A percentile compares a stretch with the other conserved stretches of the same genome.
Evolutionary conservation across 2,113 vertebrate genomes (phyloP).

Genomic region (Nerophis ophidion): DNA sequence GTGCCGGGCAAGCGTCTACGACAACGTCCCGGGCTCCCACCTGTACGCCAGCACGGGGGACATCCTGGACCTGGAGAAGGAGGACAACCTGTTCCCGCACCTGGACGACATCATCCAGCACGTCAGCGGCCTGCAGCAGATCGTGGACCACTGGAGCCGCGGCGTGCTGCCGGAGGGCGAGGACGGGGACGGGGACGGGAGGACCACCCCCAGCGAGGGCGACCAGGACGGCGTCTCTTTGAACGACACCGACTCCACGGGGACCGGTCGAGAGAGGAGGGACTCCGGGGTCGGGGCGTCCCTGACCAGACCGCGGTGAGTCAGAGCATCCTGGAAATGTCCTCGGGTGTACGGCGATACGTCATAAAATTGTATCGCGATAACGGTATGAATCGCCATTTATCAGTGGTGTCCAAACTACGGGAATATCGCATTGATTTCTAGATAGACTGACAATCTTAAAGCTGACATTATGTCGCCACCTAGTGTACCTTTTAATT

Average conservation of each 20-base stretch:
- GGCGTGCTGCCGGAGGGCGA: slow-evolving; percentile 75
- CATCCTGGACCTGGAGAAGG: slow-evolving; percentile 87
- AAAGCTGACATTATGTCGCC: too few relatives aligned
- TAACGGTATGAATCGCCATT: too few relatives aligned
- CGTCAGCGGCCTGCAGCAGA: slow-evolving; percentile 85
- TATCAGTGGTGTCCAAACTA: neutral
- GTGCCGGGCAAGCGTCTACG: slow-evolving; percentile 74
- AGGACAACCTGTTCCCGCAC: slow-evolving; percentile 84
- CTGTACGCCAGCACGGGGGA: slow-evolving; percentile 94
- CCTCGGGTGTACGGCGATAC: neutral
- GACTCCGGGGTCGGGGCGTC: slow-evolving; percentile 96
- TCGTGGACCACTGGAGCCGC: slow-evolving; percentile 90
- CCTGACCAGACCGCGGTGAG: slow-evolving; percentile 86
- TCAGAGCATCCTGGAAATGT: neutral
- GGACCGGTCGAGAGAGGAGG: slow-evolving; percentile 84
- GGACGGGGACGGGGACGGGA: slow-evolving; percentile 73
- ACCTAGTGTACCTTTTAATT: too few relatives aligned
- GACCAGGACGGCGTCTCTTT: slow-evolving; percentile 86
- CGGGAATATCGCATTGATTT: too few relatives aligned
- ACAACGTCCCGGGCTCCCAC: slow-evolving; percentile 94
- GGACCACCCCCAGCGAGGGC: slow-evolving; percentile 82
- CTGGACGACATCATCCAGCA: slow-evolving; percentile 92
- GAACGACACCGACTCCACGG: slow-evolving; percentile 82
- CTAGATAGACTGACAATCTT: too few relatives aligned
- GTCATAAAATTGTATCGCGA: too few relatives aligned